Conservation (phyloP, 2,888 invertebrate species). For the Xanthorhoe designata region DNA sequence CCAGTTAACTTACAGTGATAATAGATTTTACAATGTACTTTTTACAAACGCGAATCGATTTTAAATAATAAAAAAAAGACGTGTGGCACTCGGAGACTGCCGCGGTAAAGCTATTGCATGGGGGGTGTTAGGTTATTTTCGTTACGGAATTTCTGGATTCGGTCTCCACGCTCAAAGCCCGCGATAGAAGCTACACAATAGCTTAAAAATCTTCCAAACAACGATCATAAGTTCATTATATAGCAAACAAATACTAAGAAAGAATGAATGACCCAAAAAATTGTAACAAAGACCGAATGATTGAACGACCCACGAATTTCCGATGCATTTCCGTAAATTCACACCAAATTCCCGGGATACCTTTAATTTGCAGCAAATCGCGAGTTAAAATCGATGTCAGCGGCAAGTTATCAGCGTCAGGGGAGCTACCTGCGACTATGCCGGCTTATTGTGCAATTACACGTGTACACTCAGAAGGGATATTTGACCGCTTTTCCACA, state of each 20-base stretch:
- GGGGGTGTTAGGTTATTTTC: too few species aligned
- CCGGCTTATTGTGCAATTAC: slow-evolving; percentile 19
- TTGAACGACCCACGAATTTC: background rate
- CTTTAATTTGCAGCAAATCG: slow-evolving; percentile 28
- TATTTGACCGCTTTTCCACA: background rate
- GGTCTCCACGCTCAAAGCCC: too few species aligned
- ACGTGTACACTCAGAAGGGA: background rate
- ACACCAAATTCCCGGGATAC: slow-evolving; percentile 20
- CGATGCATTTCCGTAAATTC: slow-evolving; percentile 19
- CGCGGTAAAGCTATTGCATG: too few species aligned
- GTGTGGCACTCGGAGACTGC: too few species aligned
- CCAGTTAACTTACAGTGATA: too few species aligned
- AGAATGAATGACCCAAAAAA: background rate
- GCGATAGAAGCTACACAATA: too few species aligned
- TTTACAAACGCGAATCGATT: too few species aligned
- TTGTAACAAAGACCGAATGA: background rate
- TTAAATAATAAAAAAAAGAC: too few species aligned
- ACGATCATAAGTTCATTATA: too few species aligned
- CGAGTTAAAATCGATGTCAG: slow-evolving; percentile 35
- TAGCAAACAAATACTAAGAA: background rate
- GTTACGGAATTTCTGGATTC: too few species aligned
- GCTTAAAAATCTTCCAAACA: too few species aligned
- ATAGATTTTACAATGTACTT: too few species aligned
- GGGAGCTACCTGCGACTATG: slow-evolving; percentile 29
- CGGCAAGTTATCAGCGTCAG: slow-evolving; percentile 24